Evolutionary conservation across 1,140 invertebrate species (phyloP).

Genomic region (Paraescarpia echinospica): DNA sequence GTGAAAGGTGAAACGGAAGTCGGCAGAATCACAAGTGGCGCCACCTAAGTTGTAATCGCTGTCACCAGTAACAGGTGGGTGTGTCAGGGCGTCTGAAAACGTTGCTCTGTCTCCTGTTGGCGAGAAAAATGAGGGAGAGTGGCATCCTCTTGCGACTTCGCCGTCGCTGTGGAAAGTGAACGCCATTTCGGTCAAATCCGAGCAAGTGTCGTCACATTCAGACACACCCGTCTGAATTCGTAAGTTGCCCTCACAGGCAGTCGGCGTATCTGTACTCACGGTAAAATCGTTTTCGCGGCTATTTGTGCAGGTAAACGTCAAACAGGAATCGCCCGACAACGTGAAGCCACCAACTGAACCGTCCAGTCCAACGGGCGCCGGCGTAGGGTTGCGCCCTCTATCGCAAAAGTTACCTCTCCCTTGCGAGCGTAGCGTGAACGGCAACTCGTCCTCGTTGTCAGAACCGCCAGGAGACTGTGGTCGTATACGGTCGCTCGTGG

Average conservation of each 20-base stretch:
- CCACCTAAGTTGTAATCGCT: background rate
- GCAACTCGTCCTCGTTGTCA: background rate
- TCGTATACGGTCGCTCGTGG: background rate
- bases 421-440: background rate
- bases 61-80: background rate
- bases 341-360: background rate
- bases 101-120: background rate
- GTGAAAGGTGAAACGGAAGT: background rate
- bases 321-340: background rate
- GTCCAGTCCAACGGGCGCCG: background rate
- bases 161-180: background rate
- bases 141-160: background rate
- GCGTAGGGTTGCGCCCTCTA: background rate
- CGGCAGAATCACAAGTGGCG: background rate
- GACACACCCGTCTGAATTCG: background rate
- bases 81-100: background rate
- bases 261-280: background rate
- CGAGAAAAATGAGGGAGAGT: background rate
- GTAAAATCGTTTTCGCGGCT: background rate
- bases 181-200: background rate
- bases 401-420: background rate
- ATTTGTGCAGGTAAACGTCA: background rate
- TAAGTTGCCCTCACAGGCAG: background rate
- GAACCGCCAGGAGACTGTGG: background rate
- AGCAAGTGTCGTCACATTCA: background rate